A percentile compares a stretch with the other conserved stretches of the same genome.
Conservation (phyloP, 2,113 vertebrate genomes). For the Gnathonemus echidnorhynchus region DNA sequence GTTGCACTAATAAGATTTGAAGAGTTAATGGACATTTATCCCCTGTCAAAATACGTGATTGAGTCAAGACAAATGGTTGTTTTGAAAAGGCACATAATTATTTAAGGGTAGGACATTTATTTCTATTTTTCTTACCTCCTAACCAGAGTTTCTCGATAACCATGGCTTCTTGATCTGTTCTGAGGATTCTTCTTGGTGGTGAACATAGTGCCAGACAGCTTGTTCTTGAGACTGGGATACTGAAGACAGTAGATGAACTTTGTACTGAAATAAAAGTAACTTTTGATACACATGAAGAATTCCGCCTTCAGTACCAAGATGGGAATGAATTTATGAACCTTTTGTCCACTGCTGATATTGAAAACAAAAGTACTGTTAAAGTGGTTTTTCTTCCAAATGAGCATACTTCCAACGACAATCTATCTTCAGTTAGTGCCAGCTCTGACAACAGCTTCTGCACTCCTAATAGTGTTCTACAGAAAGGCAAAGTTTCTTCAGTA, state of each 20-base stretch:
- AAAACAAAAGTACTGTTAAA: conserved; percentile 22
- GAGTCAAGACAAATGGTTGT: conserved; percentile 12
- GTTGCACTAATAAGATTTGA: conserved; percentile 18
- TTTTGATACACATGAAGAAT: background rate
- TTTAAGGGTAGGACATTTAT: background rate
- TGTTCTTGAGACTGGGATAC: conserved; percentile 13
- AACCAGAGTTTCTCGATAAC: background rate
- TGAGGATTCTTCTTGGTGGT: background rate
- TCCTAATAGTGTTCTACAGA: background rate
- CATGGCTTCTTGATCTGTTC: background rate
- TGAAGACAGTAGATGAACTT: conserved; percentile 20
- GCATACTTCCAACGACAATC: background rate
- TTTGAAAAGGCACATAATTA: conserved; percentile 22
- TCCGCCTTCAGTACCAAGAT: conserved; percentile 27
- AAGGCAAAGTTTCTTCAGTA: background rate
- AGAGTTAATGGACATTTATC: conserved; percentile 11
- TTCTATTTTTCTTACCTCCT: background rate
- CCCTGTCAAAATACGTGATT: conserved; percentile 8
- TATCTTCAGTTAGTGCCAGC: background rate
- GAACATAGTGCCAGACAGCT: conserved; percentile 24
- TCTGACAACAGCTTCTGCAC: background rate
- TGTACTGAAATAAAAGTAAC: background rate
- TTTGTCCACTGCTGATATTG: background rate
- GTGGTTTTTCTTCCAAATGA: conserved; percentile 9
- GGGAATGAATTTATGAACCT: conserved; percentile 22